phyloP scores from a whole-genome alignment of 2,113 vertebrate genomes.

The Tauraco erythrolophus region DNA sequence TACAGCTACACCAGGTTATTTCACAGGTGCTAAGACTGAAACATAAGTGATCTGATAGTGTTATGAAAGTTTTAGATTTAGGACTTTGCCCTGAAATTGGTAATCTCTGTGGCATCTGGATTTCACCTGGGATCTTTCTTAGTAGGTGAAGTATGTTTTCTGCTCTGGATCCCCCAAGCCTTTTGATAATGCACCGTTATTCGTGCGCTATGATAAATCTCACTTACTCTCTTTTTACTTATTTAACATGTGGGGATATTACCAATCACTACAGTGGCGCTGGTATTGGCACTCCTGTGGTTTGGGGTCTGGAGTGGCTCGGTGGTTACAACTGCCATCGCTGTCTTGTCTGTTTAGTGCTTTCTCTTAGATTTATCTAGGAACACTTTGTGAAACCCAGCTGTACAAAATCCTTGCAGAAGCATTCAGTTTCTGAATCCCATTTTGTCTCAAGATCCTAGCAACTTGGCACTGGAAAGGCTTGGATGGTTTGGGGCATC shows the following conservation, averaged over 20 bases:
- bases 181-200: not conserved
- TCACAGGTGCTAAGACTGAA: not conserved
- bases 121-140: not conserved
- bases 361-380: not conserved
- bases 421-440: not conserved
- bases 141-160: not conserved
- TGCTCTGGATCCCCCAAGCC: not conserved
- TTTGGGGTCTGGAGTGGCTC: not conserved
- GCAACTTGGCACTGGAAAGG: not conserved
- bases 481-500: not conserved
- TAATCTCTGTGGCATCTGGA: not conserved
- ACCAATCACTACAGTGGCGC: not conserved
- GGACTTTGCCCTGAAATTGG: not conserved
- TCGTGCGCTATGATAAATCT: not conserved
- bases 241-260: not conserved
- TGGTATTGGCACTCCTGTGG: not conserved
- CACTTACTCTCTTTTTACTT: not conserved
- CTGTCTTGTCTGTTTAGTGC: not conserved
- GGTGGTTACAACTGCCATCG: not conserved
- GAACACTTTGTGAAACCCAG: not conserved
- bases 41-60: not conserved
- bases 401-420: not conserved
- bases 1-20: not conserved
- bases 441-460: not conserved
- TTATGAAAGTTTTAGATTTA: not conserved